Percentiles rank a stretch among this genome's conserved stretches.
Conservation (phyloP, 2,797 vertebrate species). For the Tinamus major region DNA sequence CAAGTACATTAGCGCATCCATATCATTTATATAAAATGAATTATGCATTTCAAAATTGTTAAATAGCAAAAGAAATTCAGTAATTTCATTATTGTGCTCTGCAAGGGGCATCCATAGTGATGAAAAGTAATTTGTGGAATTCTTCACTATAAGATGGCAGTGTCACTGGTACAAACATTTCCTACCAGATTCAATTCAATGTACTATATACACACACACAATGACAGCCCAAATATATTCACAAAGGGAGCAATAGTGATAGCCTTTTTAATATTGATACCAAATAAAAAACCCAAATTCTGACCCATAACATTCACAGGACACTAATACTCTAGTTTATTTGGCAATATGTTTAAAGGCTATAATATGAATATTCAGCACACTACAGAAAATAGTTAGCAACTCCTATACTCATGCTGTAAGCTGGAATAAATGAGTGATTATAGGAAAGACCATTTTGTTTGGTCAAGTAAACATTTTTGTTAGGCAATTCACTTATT, state of each 20-base stretch:
- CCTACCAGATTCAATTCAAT: neutral
- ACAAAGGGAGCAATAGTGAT: too few relatives aligned
- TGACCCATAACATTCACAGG: neutral
- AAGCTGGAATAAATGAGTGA: neutral
- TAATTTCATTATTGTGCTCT: conserved; percentile 21
- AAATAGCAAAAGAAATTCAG: conserved; percentile 1
- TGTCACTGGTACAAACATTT: neutral
- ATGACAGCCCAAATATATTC: neutral
- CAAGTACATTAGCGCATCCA: conserved; percentile 30
- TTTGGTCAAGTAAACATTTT: neutral
- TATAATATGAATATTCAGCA: neutral
- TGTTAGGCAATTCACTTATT: neutral
- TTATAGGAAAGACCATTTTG: neutral
- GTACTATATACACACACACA: neutral
- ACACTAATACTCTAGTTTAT: neutral
- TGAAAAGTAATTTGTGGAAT: neutral
- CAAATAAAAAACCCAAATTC: neutral
- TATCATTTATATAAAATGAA: conserved; percentile 34
- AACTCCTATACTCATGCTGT: neutral
- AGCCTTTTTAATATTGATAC: neutral
- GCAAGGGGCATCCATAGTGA: neutral
- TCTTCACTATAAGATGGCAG: neutral
- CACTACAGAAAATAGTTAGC: neutral
- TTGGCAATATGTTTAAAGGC: neutral
- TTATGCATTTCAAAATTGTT: conserved; percentile 21